Evolutionary conservation across 2,888 invertebrate species (phyloP), one percentile per base, ranked within the genome.

Genomic region (Volucella zonaria): DNA sequence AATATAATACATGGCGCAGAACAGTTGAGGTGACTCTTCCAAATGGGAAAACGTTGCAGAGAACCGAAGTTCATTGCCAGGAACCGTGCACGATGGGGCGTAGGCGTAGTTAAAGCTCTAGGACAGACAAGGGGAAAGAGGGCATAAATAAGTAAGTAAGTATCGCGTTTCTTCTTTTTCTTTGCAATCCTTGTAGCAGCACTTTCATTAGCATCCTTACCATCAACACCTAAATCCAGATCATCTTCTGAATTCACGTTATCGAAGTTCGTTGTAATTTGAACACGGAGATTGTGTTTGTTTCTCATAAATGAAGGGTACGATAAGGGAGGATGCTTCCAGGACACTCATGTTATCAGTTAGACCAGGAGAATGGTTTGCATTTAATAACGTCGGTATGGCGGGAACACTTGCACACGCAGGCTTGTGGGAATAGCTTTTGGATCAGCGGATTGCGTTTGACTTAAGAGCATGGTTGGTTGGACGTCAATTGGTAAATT

Each of bases 321-420:
- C 97, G 89, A 97, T 97, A 90, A 97, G 97, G 18, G 97, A 97
- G 8, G 97, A 97, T 40, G 97, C 97, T 92, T 97, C 97, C 10
- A 97, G 95, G 11, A 97, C 97, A 91, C 95, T 97, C 96, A 97
- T 97, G 88, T 97, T 97, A 90, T 97, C 97, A 18, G 97, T 97
- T 31, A 97, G 91, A 8, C 96, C 96, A 0, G 97, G 97, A 88
- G 97, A 91, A 86, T 97, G 94, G 43, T 94, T 94, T 49, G 95
- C 93, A 91, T 89, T 94, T 38, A 89, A 87, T 61, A 88, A 88
- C 92, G 87, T 93, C 89, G 87, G 93, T 51, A 89, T 45, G 49
- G 81, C 90, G 89, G 83, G 91, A 89, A 87, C 82, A 71, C 87
- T 87, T 54, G 88, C 70, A 68, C 87, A 88, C 23, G 87, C 83